Conservation (phyloP, 2,888 invertebrate genomes). For the Teleogryllus oceanicus region DNA sequence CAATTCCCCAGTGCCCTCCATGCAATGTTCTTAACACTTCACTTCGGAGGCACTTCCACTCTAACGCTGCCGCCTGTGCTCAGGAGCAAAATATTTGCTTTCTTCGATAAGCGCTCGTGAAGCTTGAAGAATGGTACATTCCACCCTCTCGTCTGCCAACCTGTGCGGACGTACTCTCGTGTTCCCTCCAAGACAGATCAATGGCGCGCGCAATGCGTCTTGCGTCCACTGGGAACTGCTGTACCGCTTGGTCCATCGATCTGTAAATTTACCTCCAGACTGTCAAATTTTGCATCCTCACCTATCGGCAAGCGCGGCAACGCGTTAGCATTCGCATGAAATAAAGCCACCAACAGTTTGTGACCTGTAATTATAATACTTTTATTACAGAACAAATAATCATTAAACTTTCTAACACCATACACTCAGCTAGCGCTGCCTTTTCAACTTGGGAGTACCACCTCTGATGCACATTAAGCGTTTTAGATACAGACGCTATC, state of each 20-base stretch:
- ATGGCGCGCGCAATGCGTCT: background rate
- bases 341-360: background rate
- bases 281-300: too few species aligned
- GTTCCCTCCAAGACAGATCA: background rate
- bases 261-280: background rate
- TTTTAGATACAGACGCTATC: too few species aligned
- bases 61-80: background rate
- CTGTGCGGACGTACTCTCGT: background rate
- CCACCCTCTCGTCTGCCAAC: background rate
- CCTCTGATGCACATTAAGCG: too few species aligned
- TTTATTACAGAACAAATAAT: too few species aligned
- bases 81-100: background rate
- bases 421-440: too few species aligned
- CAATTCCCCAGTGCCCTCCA: too few species aligned
- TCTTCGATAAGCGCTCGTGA: background rate
- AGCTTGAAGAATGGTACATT: background rate
- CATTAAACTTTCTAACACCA: too few species aligned
- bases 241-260: background rate
- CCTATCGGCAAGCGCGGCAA: too few species aligned
- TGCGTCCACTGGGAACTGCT: background rate
- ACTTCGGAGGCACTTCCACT: background rate
- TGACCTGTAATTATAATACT: background rate
- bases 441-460: too few species aligned
- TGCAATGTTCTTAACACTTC: too few species aligned
- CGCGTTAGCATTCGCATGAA: background rate